Conservation (phyloP, 2,888 invertebrate genomes). For the Pachliopta kotzebuea region DNA sequence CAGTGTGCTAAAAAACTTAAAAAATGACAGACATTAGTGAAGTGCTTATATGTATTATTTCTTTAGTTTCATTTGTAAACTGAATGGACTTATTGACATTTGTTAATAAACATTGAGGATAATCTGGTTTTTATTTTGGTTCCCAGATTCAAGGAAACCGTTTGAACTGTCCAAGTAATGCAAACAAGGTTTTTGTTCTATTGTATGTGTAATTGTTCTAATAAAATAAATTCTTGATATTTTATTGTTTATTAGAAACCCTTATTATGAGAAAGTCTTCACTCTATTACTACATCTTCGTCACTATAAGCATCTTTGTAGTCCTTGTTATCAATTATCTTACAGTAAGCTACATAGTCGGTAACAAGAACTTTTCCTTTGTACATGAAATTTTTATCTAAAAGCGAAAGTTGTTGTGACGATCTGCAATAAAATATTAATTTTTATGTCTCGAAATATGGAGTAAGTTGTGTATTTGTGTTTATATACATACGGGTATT, state of each 20-base stretch:
- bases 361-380: conserved; percentile 68
- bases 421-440: conserved; percentile 49
- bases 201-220: conserved; percentile 6
- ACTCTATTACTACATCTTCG: conserved; percentile 22
- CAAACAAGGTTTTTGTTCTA: conserved; percentile 11
- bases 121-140: conserved; percentile 50
- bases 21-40: conserved; percentile 50
- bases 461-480: not conserved
- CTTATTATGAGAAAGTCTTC: conserved; percentile 7
- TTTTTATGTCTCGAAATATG: not conserved
- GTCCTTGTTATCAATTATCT: conserved; percentile 55
- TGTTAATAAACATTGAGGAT: conserved; percentile 64
- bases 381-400: conserved; percentile 63
- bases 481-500: conserved; percentile 62
- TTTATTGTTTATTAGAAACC: conserved; percentile 10
- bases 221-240: conserved; percentile 3
- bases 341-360: conserved; percentile 72
- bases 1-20: conserved; percentile 50
- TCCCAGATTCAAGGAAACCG: conserved; percentile 70
- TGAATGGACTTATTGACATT: conserved; percentile 41
- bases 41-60: conserved; percentile 52
- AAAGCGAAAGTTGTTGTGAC: conserved; percentile 51
- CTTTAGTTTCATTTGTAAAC: conserved; percentile 48
- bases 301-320: conserved; percentile 10
- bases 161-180: conserved; percentile 43